Evolutionary conservation across 2,113 vertebrate species (phyloP).

Genomic region (Toxostoma redivivum): DNA sequence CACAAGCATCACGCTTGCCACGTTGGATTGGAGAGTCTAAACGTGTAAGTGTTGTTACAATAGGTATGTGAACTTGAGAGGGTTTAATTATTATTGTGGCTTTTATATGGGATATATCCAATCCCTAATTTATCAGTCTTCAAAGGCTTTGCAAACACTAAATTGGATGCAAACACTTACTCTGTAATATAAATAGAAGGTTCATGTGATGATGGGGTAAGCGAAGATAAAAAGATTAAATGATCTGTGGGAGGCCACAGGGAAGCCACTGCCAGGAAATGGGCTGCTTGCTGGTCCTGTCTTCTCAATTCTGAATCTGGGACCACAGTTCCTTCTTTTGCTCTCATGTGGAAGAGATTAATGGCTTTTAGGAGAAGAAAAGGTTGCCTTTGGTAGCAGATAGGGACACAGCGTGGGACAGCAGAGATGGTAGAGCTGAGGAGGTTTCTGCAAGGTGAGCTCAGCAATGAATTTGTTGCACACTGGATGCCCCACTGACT

Average conservation of each 20-base stretch:
- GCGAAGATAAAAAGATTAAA: conserved; percentile 33
- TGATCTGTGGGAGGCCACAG: not conserved
- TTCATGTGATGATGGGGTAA: not conserved
- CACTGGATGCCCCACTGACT: not conserved
- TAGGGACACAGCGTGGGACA: fast-evolving
- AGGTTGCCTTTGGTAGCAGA: not conserved
- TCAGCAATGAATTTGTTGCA: fast-evolving
- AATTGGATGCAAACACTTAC: not conserved
- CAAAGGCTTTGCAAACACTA: conserved; percentile 13
- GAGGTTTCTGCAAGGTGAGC: not conserved
- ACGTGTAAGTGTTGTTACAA: not conserved
- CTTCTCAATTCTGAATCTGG: not conserved
- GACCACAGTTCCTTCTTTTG: not conserved
- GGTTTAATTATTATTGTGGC: conserved; percentile 40
- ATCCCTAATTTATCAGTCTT: conserved; percentile 9
- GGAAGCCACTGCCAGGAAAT: not conserved
- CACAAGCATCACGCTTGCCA: not conserved
- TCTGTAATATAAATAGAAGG: conserved; percentile 41
- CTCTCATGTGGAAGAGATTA: not conserved
- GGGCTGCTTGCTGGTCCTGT: not conserved
- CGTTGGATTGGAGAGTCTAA: not conserved
- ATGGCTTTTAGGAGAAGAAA: not conserved
- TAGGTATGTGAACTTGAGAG: conserved; percentile 11
- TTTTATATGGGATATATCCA: conserved; percentile 16
- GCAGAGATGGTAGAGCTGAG: not conserved